Base-by-base conservation (phyloP, 2,888 invertebrate species). In the Bimastos eiseni region DNA sequence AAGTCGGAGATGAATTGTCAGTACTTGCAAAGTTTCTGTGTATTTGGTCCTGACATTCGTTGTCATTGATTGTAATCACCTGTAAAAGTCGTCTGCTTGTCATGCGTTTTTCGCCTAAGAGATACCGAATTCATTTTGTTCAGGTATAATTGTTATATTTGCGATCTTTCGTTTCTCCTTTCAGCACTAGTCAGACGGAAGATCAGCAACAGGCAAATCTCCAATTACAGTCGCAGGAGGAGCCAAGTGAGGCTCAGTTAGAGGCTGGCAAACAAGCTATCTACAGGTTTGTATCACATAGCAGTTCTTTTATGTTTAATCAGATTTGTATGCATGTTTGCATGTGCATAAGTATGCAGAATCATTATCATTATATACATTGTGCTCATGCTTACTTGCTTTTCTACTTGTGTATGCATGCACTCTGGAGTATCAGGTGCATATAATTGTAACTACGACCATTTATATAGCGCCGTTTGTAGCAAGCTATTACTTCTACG, bases 131-230 rank as follows among this genome's bases (percentile, higher is more conserved):
- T 70, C 1, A 70, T 70, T 70, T 70, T n/a, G 70, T 70, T 70
- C 70, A 11, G 70, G n/a, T n/a, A 70, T n/a, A 70, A 70, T 70
- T n/a, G 11, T 70, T 70, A 70, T 70, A 13, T 70, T n/a, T 70
- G 30, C 8, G 70, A 70, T n/a, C 30, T n/a, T 70, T 70, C 30
- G 13, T 70, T 70, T 70, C 37, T 6, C 0, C 37, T 86, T 21
- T 36, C 37, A 86, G 86, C 86, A 86, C 86, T 24, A 86, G 86
- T 86, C 86, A 86, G 37, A 86, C 34, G 6, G 86, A 86, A 34
- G 86, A 86, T 36, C 34, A 86, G 37, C 34, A 86, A 34, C 86
- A 36, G 86, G 34, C 37, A 86, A 86, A 86, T 86, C 86, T 36
- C 36, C 34, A 86, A 21, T 86, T 86, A 37, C 34, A 86, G 19